phyloP scores from a whole-genome alignment of 2,113 vertebrate genomes.

The Enhydra lutris region DNA sequence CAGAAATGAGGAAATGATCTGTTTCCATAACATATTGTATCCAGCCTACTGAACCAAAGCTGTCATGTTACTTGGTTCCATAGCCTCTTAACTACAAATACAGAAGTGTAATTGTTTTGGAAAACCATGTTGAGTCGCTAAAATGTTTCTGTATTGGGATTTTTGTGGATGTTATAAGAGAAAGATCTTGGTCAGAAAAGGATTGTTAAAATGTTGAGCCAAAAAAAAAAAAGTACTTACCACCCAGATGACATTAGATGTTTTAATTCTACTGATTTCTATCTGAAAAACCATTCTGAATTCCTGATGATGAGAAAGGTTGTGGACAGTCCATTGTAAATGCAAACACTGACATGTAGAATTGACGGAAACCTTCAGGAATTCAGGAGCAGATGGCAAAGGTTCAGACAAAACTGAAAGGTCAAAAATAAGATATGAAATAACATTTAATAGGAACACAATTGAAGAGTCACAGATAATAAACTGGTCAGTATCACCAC shows the following conservation, averaged over 20 bases:
- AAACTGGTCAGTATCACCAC: neutral
- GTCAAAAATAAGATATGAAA: neutral
- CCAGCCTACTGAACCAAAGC: neutral
- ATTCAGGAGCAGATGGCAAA: conserved; percentile 30
- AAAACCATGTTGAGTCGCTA: neutral
- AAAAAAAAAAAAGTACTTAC: conserved; percentile 73
- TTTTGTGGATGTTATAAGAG: neutral
- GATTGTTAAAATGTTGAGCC: neutral
- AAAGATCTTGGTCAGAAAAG: neutral
- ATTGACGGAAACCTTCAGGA: conserved; percentile 65
- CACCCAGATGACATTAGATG: conserved; percentile 55
- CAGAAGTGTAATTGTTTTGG: neutral
- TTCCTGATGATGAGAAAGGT: conserved; percentile 33
- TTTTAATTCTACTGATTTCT: conserved; percentile 68
- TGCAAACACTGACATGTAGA: conserved; percentile 62
- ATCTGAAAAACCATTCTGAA: conserved; percentile 81
- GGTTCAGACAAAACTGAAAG: conserved; percentile 62
- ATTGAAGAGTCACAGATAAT: neutral
- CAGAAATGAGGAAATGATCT: neutral
- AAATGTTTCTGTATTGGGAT: neutral
- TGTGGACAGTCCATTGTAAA: conserved; percentile 79
- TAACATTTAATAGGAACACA: neutral
- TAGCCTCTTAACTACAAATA: neutral
- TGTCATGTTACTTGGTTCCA: neutral
- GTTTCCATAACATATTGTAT: neutral